Percentiles rank a stretch among this genome's conserved stretches.
These are phyloP conservation scores for Limosa lapponica DNA, from an alignment of 2,797 vertebrate genomes.

Conservation along the genomic window DNA sequence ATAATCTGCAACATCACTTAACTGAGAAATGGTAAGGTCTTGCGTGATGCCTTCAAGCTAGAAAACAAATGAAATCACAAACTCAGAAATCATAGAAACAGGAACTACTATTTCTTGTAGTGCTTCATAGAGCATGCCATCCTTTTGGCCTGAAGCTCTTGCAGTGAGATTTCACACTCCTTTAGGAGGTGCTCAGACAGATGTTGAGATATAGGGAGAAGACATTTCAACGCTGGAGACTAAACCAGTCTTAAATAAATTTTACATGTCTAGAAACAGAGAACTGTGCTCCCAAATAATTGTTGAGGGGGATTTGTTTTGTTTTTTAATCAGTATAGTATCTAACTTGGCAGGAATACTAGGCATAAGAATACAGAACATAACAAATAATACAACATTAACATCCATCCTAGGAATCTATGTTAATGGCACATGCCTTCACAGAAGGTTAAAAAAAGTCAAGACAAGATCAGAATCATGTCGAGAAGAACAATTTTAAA, in stretches of 20 bases:
- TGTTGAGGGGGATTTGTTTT: neutral
- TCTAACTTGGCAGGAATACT: neutral
- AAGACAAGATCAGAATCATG: neutral
- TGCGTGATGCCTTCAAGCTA: slow-evolving; percentile 89
- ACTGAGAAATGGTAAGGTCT: slow-evolving; percentile 90
- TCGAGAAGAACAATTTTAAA: neutral
- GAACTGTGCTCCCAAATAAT: neutral
- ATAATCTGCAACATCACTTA: slow-evolving; percentile 89
- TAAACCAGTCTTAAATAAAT: neutral
- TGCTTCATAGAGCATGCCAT: neutral
- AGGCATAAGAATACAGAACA: neutral
- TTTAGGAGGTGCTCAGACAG: neutral
- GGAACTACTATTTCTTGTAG: neutral
- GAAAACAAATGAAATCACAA: slow-evolving; percentile 31
- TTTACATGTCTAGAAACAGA: neutral
- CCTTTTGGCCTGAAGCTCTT: neutral
- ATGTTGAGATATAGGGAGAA: neutral
- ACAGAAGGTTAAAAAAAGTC: neutral
- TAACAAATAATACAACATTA: neutral
- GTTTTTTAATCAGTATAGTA: neutral
- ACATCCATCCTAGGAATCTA: neutral
- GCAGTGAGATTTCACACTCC: neutral
- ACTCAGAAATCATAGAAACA: neutral
- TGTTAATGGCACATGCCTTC: neutral
- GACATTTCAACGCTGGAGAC: neutral